phyloP scores from a whole-genome alignment of 2,888 invertebrate species.

The Boloria euphrosyne region DNA sequence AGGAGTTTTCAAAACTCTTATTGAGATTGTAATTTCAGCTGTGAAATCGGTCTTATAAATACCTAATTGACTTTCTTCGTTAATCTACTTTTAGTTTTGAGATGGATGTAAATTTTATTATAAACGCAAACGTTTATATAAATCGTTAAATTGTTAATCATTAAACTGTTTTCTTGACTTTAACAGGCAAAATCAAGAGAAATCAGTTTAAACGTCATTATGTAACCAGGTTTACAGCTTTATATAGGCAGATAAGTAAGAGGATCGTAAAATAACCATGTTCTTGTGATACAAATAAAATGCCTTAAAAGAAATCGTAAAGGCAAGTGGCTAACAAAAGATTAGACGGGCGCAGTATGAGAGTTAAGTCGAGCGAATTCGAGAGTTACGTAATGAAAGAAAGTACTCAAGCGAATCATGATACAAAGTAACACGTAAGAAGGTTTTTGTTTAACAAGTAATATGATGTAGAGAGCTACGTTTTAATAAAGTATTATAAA shows the following conservation, averaged over 20 bases:
- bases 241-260: constrained; percentile 17
- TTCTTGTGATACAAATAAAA: constrained; percentile 40
- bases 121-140: too few relatives aligned
- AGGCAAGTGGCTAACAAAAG: constrained; percentile 47
- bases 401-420: constrained; percentile 48
- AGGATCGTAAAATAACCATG: constrained; percentile 23
- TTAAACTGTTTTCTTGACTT: not conserved
- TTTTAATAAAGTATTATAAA: constrained; percentile 10
- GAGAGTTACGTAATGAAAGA: constrained; percentile 53
- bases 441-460: constrained; percentile 29
- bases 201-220: constrained; percentile 24
- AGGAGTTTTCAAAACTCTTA: too few relatives aligned
- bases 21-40: too few relatives aligned
- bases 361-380: constrained; percentile 46
- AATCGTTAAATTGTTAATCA: not conserved
- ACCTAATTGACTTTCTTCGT: too few relatives aligned
- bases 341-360: constrained; percentile 45
- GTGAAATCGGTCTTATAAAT: too few relatives aligned
- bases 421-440: constrained; percentile 40
- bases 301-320: constrained; percentile 40
- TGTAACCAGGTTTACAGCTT: constrained; percentile 7
- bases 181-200: constrained; percentile 16
- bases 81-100: too few relatives aligned
- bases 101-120: too few relatives aligned
- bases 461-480: constrained; percentile 21